A percentile compares a stretch with the other conserved stretches of the same genome.
Conservation (phyloP, 1,140 invertebrate genomes). For the Phthorimaea operculella region DNA sequence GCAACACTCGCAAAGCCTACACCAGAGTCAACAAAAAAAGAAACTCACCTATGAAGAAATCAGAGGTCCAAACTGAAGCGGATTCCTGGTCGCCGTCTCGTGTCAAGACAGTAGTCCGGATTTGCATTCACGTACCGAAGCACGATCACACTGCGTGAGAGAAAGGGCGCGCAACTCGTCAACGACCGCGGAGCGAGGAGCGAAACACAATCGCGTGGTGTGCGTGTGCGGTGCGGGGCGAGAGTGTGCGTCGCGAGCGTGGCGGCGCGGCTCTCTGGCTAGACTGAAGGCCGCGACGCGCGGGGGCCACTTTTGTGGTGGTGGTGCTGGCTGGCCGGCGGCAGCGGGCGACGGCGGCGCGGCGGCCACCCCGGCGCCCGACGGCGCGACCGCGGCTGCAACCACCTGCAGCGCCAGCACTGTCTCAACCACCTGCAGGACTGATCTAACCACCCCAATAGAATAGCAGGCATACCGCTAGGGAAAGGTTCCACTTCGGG, state of each 20-base stretch:
- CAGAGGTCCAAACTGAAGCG: slow-evolving; percentile 32
- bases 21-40: slow-evolving; percentile 13
- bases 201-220: slow-evolving; percentile 44
- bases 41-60: slow-evolving; percentile 46
- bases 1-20: slow-evolving; percentile 41
- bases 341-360: slow-evolving; percentile 1
- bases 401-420: neutral
- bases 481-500: neutral
- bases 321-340: slow-evolving; percentile 21
- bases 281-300: slow-evolving; percentile 59
- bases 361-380: neutral
- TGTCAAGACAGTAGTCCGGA: slow-evolving; percentile 53
- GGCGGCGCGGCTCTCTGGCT: slow-evolving; percentile 44
- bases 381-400: slow-evolving; percentile 13
- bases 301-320: slow-evolving; percentile 51
- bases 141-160: slow-evolving; percentile 62
- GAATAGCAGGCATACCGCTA: neutral
- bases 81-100: slow-evolving; percentile 39
- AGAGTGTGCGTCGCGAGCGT: slow-evolving; percentile 49
- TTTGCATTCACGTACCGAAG: slow-evolving; percentile 60
- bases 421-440: no score
- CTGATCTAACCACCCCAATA: neutral
- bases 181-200: slow-evolving; percentile 22
- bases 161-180: slow-evolving; percentile 56
- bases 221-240: slow-evolving; percentile 34